Base-by-base conservation (phyloP, 92 coral and sea anemone genomes). In the Parazoanthus darwini region DNA sequence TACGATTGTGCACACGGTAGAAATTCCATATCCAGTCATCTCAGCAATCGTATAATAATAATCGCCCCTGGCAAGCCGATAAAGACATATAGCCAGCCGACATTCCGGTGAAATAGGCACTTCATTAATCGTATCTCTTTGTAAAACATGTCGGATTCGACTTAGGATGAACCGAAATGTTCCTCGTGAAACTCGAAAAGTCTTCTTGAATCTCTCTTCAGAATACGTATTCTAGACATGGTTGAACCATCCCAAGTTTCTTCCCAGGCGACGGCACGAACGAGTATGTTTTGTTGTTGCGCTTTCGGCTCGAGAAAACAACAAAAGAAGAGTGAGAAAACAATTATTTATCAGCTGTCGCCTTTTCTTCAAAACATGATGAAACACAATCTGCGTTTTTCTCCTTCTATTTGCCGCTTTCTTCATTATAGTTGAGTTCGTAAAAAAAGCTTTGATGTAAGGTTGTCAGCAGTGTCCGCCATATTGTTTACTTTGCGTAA, bases 1-100 rank as follows among this genome's bases (percentile, higher is more conserved):
- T 3, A 79, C 84, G 9, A 94, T 92, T 48, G 86, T 78, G 75
- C 89, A 80, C 7, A 92, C 92, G 2, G 94, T 94, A 18, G 93
- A 94, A 4, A 92, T 33, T 80, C 70, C 85, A 29, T 76, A 10
- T 39, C 78, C 76, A 66, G 74, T 68, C 51, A 58, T 65, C 66
- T 88, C 87, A 16, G 87, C 48, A 70, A 80, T 88, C 18, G 81
- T 88, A 25, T 88, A 88, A 56, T 70, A 80, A 68, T 88, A 88
- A 73, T 88, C 91, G 26, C 91, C 91, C 63, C 91, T 88, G 66
- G 59, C 91, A 25, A 88, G 77, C 26, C 87, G 91, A 74, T 73
- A n/a, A n/a, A 88, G 82, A 58, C 91, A 88, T 75, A 82, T 43
- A 37, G 88, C 82, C 39, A 88, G 82, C 65, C 88, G 88, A 74